Evolutionary conservation across 2,113 vertebrate genomes (phyloP), one percentile per base, ranked within the genome.

Genomic region (Plestiodon gilberti): DNA sequence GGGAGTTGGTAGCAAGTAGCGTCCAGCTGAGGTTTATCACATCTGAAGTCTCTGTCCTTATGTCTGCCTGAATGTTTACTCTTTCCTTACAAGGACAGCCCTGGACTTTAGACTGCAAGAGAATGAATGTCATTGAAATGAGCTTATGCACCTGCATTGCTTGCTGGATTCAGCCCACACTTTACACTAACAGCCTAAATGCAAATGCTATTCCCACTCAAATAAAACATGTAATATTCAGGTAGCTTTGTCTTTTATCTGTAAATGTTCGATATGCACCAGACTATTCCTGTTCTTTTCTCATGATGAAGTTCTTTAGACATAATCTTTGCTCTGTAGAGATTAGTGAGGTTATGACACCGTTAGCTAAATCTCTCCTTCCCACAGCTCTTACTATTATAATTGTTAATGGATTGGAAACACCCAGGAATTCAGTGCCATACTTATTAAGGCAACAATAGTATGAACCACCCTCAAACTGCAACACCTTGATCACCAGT

Each of bases 221-320:
- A n/a, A 81, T 43, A 55, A 55, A 59, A n/a, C 28, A 20, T 61
- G 75, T 84, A 88, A 84, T 88, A 82, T 70, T 22, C 61, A n/a
- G 35, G 17, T 80, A 69, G 69, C 79, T 65, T 85, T 35, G 8
- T 14, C 87, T 88, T 93, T 85, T 88, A 74, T 85, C 85, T 84
- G 13, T 77, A 76, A 87, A 83, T 86, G 57, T 90, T 75, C 43
- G 87, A 69, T 90, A 52, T 30, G n/a, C 48, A n/a, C 25, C 4
- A 40, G 0, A 85, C 13, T 3, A 43, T 17, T 74, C 62, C 70
- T 88, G 67, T 2, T 3, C 2, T 43, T 62, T 73, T 55, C 55
- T 73, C 81, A 73, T 14, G 20, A 0, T 62, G 35, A 85, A 91
- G 64, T 1, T 82, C 4, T 62, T 11, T 78, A 75, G 11, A 85